Base-by-base conservation (phyloP, 2,797 vertebrate genomes). In the Dermochelys coriacea region DNA sequence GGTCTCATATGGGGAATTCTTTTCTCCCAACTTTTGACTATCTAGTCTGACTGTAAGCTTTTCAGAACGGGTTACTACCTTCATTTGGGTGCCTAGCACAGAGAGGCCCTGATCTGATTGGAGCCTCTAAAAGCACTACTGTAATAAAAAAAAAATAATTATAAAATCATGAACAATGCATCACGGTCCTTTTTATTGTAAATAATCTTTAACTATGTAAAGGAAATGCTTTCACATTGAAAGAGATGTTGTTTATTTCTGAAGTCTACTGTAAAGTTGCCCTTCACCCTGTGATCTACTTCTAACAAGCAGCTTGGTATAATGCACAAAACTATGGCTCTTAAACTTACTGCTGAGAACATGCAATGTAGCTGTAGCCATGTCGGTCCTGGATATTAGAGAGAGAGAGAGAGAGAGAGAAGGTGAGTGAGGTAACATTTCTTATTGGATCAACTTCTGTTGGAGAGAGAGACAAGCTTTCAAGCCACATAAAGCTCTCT, bases 41-140 rank as follows among this genome's bases (percentile, higher is more conserved):
- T 71, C 37, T 41, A 41, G 2, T 71, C 6, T 25, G 68, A 37
- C 37, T 8, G 59, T 34, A 61, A 78, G 12, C 34, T 7, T 49
- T 29, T 85, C 1, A 0, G 71, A 74, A 9, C 37, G 50, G 10
- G 23, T 75, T 95, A 27, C 8, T 14, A 15, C 83, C 19, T 5
- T 51, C 6, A n/a, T 51, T 79, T n/a, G 68, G 0, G 1, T 74
- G 57, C 41, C 41, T 37, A 57, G 68, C 82, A 47, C 50, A 7
- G 31, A n/a, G 1, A 1, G 0, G 0, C 11, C 41, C 57, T n/a
- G 4, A 18, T 82, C n/a, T 51, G 12, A 0, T 51, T 19, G 84
- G 87, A n/a, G 1, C 85, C 93, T 51, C 51, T 10, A 59, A 47
- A 59, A 47, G 4, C 0, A 11, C 50, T 88, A 4, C 57, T 80